Evolutionary conservation across 2,113 vertebrate species (phyloP), one percentile per base, ranked within the genome.

Genomic region (Crotalus horridus): DNA sequence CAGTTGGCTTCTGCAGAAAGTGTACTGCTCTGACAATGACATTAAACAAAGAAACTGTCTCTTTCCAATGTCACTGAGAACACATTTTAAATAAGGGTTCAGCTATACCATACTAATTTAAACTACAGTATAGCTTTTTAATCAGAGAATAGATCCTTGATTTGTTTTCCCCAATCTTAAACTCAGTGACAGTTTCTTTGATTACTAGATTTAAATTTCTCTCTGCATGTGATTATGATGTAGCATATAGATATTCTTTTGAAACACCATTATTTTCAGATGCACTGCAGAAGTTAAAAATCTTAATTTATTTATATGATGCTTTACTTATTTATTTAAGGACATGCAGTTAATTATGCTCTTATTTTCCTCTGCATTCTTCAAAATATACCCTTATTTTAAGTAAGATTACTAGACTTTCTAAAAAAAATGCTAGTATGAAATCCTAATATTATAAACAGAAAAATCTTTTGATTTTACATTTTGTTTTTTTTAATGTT

Each of bases 111-210:
- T 96, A 96, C 95, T 98, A 98, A 98, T 98, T 98, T 97, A 97
- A 98, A 98, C 97, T 97, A 96, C 96, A 96, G 97, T 98, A 98
- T 98, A 97, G 97, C 97, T 98, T 98, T 98, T 98, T 96, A 51
- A 95, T 95, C 94, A 95, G 97, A 97, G 96, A 98, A 96, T 95
- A 97, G 96, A 96, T 97, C 95, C 96, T 95, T 96, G 96, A 96
- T 96, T 95, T 88, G 94, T 91, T 93, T 93, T 61, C 17, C 93
- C 93, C 51, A 87, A 26, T 85, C 91, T 88, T 81, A 81, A 89
- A 17, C 61, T 53, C 15, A 86, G 81, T 97, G 96, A 96, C 96
- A 96, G 94, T 96, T 97, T 95, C 94, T 96, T 94, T 95, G 97
- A 96, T 96, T 94, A 93, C 7, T 81, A 97, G 89, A 95, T 92